Conservation (phyloP, 2,888 invertebrate species). For the Alentia gelatinosa region DNA sequence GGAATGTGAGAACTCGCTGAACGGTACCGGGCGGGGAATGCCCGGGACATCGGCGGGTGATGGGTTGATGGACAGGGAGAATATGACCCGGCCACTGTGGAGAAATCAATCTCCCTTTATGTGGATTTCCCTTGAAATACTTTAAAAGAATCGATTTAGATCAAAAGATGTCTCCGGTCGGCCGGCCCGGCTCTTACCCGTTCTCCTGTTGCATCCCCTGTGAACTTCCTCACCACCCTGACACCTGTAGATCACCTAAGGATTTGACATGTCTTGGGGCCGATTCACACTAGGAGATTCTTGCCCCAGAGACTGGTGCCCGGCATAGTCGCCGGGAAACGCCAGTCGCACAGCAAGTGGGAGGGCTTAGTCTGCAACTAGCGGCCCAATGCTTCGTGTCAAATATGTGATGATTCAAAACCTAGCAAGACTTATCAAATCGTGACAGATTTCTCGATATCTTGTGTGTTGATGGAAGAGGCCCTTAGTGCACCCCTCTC, state of each 20-base stretch:
- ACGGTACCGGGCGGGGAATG: not conserved
- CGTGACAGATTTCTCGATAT: no score
- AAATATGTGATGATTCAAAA: no score
- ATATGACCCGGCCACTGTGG: not conserved
- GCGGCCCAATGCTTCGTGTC: no score
- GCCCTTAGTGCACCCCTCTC: no score
- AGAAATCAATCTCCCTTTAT: constrained; percentile 37
- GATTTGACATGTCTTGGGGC: no score
- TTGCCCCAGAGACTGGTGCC: no score
- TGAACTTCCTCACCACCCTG: constrained; percentile 1
- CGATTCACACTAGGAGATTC: no score
- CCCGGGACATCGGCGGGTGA: not conserved
- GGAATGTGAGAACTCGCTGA: not conserved
- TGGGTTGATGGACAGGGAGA: not conserved
- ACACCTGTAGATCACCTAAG: not conserved
- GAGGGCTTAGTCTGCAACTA: no score
- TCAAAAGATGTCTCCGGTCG: not conserved
- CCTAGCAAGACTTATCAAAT: no score
- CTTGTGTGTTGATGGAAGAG: no score
- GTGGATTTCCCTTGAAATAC: not conserved
- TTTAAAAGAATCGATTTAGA: constrained; percentile 19
- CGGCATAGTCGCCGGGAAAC: no score
- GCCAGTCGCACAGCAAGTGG: no score
- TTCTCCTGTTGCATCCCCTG: not conserved
- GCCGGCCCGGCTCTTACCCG: not conserved